Evolutionary conservation across 2,113 vertebrate genomes (phyloP).

Genomic region (Corydoras sp.): DNA sequence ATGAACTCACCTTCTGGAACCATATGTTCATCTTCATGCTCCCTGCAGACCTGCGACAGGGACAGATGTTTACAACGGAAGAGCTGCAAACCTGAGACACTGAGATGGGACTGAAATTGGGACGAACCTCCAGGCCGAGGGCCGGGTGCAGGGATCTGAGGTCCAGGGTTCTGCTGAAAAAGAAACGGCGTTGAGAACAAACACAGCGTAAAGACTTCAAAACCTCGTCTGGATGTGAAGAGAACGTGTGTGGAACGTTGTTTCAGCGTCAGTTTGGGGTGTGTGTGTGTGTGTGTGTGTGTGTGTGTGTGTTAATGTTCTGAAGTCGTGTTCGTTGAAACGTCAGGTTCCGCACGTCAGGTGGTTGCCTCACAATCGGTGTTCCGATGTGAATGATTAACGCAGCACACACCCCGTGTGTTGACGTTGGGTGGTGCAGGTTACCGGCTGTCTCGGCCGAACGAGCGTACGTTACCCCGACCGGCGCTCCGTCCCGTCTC

Average conservation of each 20-base stretch:
- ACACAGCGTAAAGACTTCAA: neutral
- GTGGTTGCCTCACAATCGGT: too few relatives aligned
- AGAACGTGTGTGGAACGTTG: neutral
- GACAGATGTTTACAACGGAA: too few relatives aligned
- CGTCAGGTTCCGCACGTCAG: too few relatives aligned
- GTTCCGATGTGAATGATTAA: slow-evolving; percentile 17
- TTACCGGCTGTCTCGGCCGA: neutral
- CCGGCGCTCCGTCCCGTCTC: neutral
- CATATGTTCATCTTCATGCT: too few relatives aligned
- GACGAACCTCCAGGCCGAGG: slow-evolving; percentile 39
- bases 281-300: neutral
- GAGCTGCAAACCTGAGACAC: too few relatives aligned
- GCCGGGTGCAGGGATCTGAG: slow-evolving; percentile 35
- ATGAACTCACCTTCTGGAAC: too few relatives aligned
- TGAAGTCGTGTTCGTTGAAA: neutral
- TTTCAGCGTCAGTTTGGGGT: neutral
- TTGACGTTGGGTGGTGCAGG: slow-evolving; percentile 26
- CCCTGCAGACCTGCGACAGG: too few relatives aligned
- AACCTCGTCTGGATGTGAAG: neutral
- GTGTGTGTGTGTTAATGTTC: too few relatives aligned
- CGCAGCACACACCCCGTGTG: slow-evolving; percentile 20
- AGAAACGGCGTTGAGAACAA: neutral
- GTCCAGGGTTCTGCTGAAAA: slow-evolving; percentile 15
- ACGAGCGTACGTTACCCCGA: slow-evolving; percentile 29
- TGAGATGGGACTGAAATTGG: neutral